phyloP scores from a whole-genome alignment of 2,113 vertebrate genomes.

The Fregata magnificens region DNA sequence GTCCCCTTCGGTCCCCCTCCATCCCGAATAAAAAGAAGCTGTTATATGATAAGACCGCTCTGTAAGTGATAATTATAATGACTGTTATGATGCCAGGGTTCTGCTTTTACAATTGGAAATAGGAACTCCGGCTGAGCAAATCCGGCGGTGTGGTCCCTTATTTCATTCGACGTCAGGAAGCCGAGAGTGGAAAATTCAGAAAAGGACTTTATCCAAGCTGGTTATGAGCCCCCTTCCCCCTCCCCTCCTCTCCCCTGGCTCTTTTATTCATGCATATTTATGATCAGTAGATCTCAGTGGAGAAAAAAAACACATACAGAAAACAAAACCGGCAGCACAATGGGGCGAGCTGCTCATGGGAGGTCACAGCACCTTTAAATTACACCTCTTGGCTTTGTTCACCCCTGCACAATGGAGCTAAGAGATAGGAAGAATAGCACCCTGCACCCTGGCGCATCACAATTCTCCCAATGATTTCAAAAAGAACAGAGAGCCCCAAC shows the following conservation, averaged over 20 bases:
- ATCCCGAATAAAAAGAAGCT: conserved; percentile 35
- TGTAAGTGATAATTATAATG: conserved; percentile 68
- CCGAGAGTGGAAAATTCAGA: conserved; percentile 22
- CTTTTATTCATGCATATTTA: conserved; percentile 64
- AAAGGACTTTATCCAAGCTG: conserved; percentile 60
- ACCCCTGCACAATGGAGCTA: conserved; percentile 16
- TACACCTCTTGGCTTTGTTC: conserved; percentile 69
- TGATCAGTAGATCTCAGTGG: conserved; percentile 48
- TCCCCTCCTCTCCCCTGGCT: conserved; percentile 1
- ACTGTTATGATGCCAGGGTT: conserved; percentile 60
- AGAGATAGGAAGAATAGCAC: conserved; percentile 60
- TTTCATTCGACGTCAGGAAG: conserved; percentile 45
- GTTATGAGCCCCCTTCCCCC: conserved; percentile 51
- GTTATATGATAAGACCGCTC: conserved; percentile 69
- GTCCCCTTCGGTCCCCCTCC: not conserved
- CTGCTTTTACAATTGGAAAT: conserved; percentile 40
- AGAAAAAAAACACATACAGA: conserved; percentile 44
- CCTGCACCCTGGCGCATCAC: conserved; percentile 1
- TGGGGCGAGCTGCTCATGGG: conserved; percentile 43
- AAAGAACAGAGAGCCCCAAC: conserved; percentile 36
- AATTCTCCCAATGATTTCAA: conserved; percentile 10
- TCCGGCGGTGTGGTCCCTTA: conserved; percentile 42
- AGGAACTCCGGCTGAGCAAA: conserved; percentile 50
- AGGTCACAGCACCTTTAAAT: conserved; percentile 70
- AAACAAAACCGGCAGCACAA: conserved; percentile 37